Conservation (phyloP, 2,113 vertebrate genomes). For the Nanorana parkeri region DNA sequence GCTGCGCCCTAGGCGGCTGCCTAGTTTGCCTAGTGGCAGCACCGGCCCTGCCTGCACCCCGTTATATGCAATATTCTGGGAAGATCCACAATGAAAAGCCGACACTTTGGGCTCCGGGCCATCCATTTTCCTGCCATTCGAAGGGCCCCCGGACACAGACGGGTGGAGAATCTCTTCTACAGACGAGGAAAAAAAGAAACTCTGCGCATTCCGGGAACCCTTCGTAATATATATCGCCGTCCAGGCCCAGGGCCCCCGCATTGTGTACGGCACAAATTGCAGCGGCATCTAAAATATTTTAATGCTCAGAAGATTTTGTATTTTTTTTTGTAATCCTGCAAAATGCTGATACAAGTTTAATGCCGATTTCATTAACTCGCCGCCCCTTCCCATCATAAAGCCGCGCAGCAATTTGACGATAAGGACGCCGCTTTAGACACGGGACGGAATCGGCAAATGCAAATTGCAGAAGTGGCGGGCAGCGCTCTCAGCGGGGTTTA, state of each 20-base stretch:
- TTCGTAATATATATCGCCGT: no score
- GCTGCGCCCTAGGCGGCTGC: no score
- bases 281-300: conserved; percentile 41
- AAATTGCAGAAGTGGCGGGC: conserved; percentile 61
- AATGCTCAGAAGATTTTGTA: conserved; percentile 23
- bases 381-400: conserved; percentile 64
- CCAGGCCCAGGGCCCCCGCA: not conserved
- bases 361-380: conserved; percentile 69
- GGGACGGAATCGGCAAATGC: conserved; percentile 64
- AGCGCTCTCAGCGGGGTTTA: conserved; percentile 64
- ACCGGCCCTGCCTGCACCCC: no score
- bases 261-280: conserved; percentile 7
- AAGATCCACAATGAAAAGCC: no score
- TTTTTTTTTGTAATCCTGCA: conserved; percentile 48
- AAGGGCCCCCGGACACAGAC: not conserved
- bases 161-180: not conserved
- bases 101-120: no score
- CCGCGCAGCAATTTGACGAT: conserved; percentile 63
- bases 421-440: conserved; percentile 58
- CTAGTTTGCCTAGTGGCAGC: no score
- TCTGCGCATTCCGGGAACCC: not conserved
- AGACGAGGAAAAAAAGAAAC: not conserved
- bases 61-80: no score
- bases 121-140: no score
- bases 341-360: conserved; percentile 65